A percentile compares a stretch with the other conserved stretches of the same genome.
These are phyloP conservation scores for Heliconius nattereri DNA, from an alignment of 1,140 invertebrate genomes.

Conservation along the genomic window DNA sequence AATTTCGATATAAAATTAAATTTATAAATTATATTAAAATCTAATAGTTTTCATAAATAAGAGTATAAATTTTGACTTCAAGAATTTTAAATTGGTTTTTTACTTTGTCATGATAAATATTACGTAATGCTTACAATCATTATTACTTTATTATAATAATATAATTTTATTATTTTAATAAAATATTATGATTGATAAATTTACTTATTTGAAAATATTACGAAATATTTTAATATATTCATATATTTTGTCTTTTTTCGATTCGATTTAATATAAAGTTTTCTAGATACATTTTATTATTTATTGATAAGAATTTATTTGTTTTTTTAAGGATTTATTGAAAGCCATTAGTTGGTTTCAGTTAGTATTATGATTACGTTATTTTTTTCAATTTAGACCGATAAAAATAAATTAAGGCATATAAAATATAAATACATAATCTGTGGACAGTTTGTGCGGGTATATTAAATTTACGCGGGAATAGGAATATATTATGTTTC, in stretches of 20 bases:
- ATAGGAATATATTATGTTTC: not conserved
- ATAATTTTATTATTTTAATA: not conserved
- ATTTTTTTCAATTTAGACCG: no score
- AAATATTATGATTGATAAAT: not conserved
- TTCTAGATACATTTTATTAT: not conserved
- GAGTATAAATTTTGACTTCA: slow-evolving; percentile 23
- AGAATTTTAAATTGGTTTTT: slow-evolving; percentile 22
- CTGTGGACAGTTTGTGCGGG: not conserved
- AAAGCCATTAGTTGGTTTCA: no score
- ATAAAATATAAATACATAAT: not conserved
- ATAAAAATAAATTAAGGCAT: no score
- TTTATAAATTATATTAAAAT: slow-evolving; percentile 15
- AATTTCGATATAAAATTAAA: slow-evolving; percentile 13
- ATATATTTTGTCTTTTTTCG: not conserved
- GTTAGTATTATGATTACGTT: no score
- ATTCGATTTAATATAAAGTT: no score
- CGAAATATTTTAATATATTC: not conserved
- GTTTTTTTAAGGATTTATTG: no score
- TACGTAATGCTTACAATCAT: not conserved
- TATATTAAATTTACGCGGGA: slow-evolving; percentile 6
- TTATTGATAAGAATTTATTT: no score
- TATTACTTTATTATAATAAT: not conserved
- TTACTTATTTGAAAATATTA: slow-evolving; percentile 7
- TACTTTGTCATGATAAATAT: slow-evolving; percentile 8
- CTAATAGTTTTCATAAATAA: slow-evolving; percentile 3